Base-by-base conservation (phyloP, 1,140 invertebrate species). In the Parapsyche elsis region DNA sequence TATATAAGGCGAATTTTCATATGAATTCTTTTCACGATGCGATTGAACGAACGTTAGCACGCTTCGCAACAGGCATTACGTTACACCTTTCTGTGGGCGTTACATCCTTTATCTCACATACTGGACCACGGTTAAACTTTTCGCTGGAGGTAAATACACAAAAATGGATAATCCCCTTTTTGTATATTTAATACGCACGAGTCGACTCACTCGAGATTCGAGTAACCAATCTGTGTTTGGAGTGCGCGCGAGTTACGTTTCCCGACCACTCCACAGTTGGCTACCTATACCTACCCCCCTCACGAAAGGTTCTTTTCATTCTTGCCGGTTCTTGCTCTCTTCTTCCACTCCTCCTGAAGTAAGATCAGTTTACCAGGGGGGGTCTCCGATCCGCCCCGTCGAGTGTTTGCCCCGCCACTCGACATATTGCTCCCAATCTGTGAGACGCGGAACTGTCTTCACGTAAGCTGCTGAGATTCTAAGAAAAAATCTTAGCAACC, bases 201-300 rank as follows among this genome's bases (percentile, higher is more conserved):
- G 53, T 21, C 10, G 24, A 21, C 23, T 16, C 64, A 67, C 64
- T 67, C 64, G 16, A 61, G 71, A 46, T 44, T 74, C 70, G 38
- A 74, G 38, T 74, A 74, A 74, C 71, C 71, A 74, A 74, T 74
- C 71, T 74, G 71, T 38, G 45, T 74, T 74, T 74, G 30, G 71
- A 74, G 71, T 74, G 44, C 44, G 71, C 57, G 16, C 49, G 57
- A 61, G 57, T 61, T 61, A 61, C 57, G n/a, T 19, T 19, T 21
- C n/a, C 57, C n/a, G 21, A 61, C 57, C 57, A 61, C 57, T 61
- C 57, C n/a, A 61, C 57, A 19, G 7, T 67, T 24, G 10, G 64
- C 64, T 24, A 38, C 30, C 30, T 38, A 38, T 38, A 38, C 30
- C 30, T 38, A 38, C 30, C 30, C 30, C 30, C 30, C 30, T 38